Conservation (phyloP, 2,797 vertebrate genomes). For the Sebastes aleutianus region DNA sequence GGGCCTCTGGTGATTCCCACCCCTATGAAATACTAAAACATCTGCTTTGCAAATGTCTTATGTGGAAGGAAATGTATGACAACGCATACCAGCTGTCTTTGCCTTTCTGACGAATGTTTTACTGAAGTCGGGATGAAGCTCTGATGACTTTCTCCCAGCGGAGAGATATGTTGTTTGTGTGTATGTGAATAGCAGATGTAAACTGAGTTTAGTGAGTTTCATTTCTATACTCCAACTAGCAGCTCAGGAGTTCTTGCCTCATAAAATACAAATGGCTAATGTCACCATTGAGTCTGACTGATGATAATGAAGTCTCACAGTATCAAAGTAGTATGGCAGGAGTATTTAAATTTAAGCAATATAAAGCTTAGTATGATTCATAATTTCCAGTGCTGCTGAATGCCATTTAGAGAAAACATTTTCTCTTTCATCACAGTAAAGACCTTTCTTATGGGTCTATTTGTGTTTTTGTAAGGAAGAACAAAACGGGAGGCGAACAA, state of each 20-base stretch:
- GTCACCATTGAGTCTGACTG: neutral
- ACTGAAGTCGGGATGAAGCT: neutral
- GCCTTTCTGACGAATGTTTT: slow-evolving; percentile 16
- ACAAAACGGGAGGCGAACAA: neutral
- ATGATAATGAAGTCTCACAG: neutral
- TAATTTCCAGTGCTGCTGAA: neutral
- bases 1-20: too few relatives aligned
- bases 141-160: neutral
- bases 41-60: neutral
- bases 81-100: neutral
- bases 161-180: slow-evolving; percentile 1
- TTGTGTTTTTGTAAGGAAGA: neutral
- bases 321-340: neutral
- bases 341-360: neutral
- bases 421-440: neutral
- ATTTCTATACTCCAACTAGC: neutral
- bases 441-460: neutral
- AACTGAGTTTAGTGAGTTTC: neutral
- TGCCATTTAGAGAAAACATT: neutral
- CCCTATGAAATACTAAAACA: neutral
- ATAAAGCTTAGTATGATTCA: neutral
- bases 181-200: slow-evolving; percentile 26
- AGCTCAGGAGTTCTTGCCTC: neutral
- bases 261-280: neutral
- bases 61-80: neutral